phyloP scores from a whole-genome alignment of 2,888 invertebrate genomes.

The Melitaea athalia region DNA sequence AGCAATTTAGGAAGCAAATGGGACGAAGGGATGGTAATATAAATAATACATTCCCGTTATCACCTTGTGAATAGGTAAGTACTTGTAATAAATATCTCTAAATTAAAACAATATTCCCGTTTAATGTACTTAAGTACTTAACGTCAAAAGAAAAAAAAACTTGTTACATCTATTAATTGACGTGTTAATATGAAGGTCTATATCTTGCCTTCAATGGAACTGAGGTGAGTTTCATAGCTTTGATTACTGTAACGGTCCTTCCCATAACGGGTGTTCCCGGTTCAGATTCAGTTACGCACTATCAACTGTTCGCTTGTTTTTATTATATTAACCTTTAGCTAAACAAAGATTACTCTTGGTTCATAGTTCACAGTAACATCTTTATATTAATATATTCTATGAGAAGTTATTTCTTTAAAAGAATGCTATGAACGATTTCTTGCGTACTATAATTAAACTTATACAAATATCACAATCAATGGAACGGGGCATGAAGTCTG shows the following conservation, averaged over 20 bases:
- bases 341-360: slow-evolving; percentile 11
- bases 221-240: slow-evolving; percentile 48
- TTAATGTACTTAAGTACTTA: too few relatives aligned
- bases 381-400: neutral
- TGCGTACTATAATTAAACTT: too few relatives aligned
- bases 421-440: neutral
- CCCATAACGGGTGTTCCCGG: slow-evolving; percentile 62
- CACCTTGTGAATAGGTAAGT: too few relatives aligned
- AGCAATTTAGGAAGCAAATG: too few relatives aligned
- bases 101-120: too few relatives aligned
- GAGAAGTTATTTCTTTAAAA: neutral
- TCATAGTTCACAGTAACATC: slow-evolving; percentile 30
- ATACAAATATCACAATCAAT: too few relatives aligned
- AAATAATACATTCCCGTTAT: too few relatives aligned
- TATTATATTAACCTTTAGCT: slow-evolving; percentile 11
- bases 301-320: slow-evolving; percentile 48
- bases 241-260: slow-evolving; percentile 60
- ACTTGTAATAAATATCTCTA: too few relatives aligned
- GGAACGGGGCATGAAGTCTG: too few relatives aligned
- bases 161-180: neutral
- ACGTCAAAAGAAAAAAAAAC: too few relatives aligned
- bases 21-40: too few relatives aligned
- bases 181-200: neutral
- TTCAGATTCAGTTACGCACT: slow-evolving; percentile 46
- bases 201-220: slow-evolving; percentile 18